These are phyloP conservation scores for Thereva unica DNA, from an alignment of 2,888 invertebrate species.

Conservation along the genomic window DNA sequence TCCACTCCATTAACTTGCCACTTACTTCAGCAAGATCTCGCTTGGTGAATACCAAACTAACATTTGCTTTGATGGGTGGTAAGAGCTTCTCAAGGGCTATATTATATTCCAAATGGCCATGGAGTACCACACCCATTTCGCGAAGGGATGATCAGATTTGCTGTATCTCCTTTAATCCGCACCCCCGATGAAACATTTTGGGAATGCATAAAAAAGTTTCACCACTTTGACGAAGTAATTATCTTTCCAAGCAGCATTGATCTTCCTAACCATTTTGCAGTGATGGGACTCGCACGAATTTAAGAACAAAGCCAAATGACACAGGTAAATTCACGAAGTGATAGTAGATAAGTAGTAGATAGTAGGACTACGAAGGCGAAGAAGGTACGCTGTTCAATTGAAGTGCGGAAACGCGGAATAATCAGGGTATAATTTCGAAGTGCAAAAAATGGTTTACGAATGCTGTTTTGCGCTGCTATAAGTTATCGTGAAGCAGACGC, in stretches of 20 bases:
- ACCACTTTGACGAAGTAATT: conserved; percentile 96
- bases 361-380: too few species aligned
- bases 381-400: too few species aligned
- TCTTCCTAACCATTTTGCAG: conserved; percentile 99
- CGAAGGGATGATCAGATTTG: conserved; percentile 95
- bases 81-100: conserved; percentile 90
- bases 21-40: conserved; percentile 90
- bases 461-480: too few species aligned
- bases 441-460: too few species aligned
- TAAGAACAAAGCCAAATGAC: conserved; percentile 67
- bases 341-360: too few species aligned
- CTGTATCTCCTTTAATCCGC: conserved; percentile 99
- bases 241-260: conserved; percentile 98
- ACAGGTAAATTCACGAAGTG: conserved; percentile 49
- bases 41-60: conserved; percentile 98
- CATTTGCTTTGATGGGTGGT: conserved; percentile 95
- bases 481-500: too few species aligned
- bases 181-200: conserved; percentile 99
- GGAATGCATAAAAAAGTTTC: conserved; percentile 95
- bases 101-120: conserved; percentile 94
- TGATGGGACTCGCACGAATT: conserved; percentile 69
- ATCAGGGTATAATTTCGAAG: too few species aligned
- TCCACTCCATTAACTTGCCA: conserved; percentile 91
- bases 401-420: too few species aligned
- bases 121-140: conserved; percentile 85